Evolutionary conservation across 2,797 vertebrate genomes (phyloP).

Genomic region (Enteromius afrohamiltoni): DNA sequence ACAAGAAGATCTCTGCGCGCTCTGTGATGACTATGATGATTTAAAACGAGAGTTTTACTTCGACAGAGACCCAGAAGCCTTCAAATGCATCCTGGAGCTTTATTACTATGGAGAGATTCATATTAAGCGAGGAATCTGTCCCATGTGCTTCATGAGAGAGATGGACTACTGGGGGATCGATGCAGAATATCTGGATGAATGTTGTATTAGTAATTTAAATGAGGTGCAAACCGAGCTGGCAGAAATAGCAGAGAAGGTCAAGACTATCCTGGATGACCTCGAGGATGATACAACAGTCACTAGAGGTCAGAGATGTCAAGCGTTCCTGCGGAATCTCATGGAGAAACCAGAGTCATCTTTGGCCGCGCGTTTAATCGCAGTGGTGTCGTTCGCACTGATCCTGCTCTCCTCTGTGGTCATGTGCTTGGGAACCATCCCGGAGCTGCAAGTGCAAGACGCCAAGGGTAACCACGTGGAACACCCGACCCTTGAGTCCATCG

Average conservation of each 20-base stretch:
- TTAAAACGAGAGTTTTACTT: conserved; percentile 93
- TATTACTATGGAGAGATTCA: conserved; percentile 94
- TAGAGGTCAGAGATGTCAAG: conserved; percentile 86
- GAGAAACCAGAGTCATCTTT: conserved; percentile 95
- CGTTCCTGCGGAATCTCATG: conserved; percentile 91
- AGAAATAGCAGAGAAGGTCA: conserved; percentile 92
- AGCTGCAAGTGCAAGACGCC: conserved; percentile 86
- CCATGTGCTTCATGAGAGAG: conserved; percentile 94
- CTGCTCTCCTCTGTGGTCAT: conserved; percentile 92
- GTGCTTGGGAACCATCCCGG: conserved; percentile 95
- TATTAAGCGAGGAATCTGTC: conserved; percentile 93
- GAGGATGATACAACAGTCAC: conserved; percentile 80
- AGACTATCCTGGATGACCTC: conserved; percentile 88
- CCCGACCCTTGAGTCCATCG: conserved; percentile 90
- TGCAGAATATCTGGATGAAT: conserved; percentile 88
- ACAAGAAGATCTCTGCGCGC: conserved; percentile 79
- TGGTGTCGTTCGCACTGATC: conserved; percentile 94
- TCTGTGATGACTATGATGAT: conserved; percentile 95
- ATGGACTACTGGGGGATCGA: conserved; percentile 98
- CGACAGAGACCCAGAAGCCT: conserved; percentile 94
- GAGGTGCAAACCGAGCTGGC: conserved; percentile 91
- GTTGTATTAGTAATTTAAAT: conserved; percentile 86
- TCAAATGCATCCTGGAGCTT: conserved; percentile 90
- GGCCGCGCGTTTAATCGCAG: conserved; percentile 85
- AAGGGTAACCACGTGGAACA: conserved; percentile 88